Conservation (phyloP, 2,113 vertebrate species). For the Apus apus region DNA sequence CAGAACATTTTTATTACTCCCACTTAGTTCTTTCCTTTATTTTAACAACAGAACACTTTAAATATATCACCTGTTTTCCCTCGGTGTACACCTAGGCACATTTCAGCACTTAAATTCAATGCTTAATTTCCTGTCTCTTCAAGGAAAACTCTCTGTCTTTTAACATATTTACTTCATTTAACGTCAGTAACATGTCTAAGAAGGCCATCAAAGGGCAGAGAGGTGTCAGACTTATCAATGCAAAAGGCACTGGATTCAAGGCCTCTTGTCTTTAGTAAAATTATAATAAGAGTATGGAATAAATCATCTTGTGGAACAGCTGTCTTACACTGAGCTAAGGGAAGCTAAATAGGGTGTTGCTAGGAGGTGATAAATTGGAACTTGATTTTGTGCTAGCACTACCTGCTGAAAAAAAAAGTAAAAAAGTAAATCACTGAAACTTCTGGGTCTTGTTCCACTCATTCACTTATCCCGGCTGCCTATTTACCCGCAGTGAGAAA, state of each 20-base stretch:
- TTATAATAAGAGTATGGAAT: neutral
- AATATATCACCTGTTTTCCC: neutral
- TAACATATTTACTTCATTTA: neutral
- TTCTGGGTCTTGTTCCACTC: neutral
- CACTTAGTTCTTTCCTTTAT: neutral
- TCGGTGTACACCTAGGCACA: neutral
- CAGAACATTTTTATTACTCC: neutral
- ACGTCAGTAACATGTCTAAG: neutral
- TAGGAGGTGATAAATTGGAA: neutral
- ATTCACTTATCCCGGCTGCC: neutral
- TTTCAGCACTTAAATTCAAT: neutral
- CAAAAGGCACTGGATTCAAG: neutral
- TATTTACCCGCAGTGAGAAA: neutral
- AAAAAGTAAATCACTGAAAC: neutral
- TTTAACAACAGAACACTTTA: neutral
- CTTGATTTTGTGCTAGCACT: neutral
- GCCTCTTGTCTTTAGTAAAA: neutral
- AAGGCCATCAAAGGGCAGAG: neutral
- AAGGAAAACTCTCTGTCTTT: neutral
- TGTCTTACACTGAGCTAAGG: neutral
- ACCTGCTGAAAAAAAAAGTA: neutral
- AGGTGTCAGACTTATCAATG: neutral
- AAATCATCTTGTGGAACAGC: neutral
- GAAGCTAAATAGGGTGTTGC: neutral
- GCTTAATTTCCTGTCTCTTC: neutral